phyloP scores from a whole-genome alignment of 2,888 invertebrate genomes.

The Pterobdella sp. region DNA sequence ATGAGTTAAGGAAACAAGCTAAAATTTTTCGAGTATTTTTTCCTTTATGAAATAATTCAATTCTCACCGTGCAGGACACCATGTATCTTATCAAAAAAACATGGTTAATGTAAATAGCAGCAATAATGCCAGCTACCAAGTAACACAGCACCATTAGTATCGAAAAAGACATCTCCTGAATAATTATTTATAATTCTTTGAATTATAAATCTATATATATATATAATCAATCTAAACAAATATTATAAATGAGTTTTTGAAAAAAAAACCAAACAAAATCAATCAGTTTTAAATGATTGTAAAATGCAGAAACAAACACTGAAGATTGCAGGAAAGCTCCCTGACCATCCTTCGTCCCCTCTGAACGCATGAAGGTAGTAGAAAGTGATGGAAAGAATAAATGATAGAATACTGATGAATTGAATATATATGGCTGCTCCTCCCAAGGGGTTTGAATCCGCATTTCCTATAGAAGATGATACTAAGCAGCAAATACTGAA shows the following conservation, averaged over 20 bases:
- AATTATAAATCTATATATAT: too few species aligned
- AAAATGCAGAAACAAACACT: neutral
- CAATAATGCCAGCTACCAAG: constrained; percentile 6
- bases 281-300: neutral
- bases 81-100: neutral
- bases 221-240: too few species aligned
- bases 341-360: neutral
- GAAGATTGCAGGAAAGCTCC: neutral
- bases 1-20: neutral
- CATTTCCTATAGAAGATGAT: constrained; percentile 5
- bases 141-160: neutral
- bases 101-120: constrained; percentile 11
- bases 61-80: constrained; percentile 17
- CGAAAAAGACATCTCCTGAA: constrained; percentile 16
- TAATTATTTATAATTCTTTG: neutral
- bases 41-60: neutral
- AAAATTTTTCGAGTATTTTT: too few species aligned
- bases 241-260: too few species aligned
- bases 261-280: neutral
- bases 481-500: constrained; percentile 17
- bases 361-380: constrained; percentile 10
- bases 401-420: constrained; percentile 21
- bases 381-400: constrained; percentile 11
- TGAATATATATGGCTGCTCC: constrained; percentile 19
- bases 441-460: neutral